Evolutionary conservation across 2,888 invertebrate genomes (phyloP).

Genomic region (Meandrusa payeni): DNA sequence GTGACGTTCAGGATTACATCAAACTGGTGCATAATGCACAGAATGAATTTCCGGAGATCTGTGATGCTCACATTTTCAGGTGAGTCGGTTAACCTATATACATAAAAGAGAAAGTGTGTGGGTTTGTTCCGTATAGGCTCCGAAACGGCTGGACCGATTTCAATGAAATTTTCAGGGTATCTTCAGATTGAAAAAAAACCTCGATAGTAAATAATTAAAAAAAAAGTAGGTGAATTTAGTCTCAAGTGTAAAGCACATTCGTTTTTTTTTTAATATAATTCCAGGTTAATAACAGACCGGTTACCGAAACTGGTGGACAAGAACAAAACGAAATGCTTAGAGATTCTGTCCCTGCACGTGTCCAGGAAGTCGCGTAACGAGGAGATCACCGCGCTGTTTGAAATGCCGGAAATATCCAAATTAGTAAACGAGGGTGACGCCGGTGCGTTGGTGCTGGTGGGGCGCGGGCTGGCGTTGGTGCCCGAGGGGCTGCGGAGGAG

Average conservation of each 20-base stretch:
- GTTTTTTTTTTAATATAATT: no score
- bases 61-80: constrained; percentile 41
- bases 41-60: constrained; percentile 35
- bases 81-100: no score
- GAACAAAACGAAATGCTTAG: constrained; percentile 45
- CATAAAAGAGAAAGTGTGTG: no score
- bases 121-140: no score
- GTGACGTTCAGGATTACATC: constrained; percentile 39
- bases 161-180: no score
- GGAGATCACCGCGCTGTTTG: constrained; percentile 34
- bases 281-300: constrained; percentile 38
- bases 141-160: no score
- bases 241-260: no score
- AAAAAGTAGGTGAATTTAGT: no score
- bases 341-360: constrained; percentile 43
- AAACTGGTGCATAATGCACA: constrained; percentile 45
- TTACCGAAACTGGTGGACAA: constrained; percentile 33
- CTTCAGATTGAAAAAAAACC: no score
- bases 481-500: constrained; percentile 27
- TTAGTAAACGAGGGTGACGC: constrained; percentile 25
- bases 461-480: constrained; percentile 34
- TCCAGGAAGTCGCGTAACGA: constrained; percentile 24
- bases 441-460: constrained; percentile 31
- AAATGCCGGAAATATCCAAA: constrained; percentile 32
- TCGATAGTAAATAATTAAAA: no score